These are phyloP conservation scores for Aphis gossypii DNA, from an alignment of 1,140 invertebrate genomes.

Conservation along the genomic window DNA sequence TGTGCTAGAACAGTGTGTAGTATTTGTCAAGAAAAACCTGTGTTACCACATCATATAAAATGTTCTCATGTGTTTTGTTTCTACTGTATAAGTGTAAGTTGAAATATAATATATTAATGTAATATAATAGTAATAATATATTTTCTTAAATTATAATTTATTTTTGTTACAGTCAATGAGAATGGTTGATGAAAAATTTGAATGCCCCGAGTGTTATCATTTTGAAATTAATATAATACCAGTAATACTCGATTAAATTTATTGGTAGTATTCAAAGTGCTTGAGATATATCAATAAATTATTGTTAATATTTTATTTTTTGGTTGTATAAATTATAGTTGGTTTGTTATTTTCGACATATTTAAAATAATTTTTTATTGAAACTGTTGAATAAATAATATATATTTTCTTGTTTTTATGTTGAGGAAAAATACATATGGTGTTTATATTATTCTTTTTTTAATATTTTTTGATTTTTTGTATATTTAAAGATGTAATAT, in stretches of 20 bases:
- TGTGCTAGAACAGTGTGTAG: conserved; percentile 61
- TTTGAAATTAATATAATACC: conserved; percentile 48
- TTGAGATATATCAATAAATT: no score
- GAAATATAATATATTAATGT: not conserved
- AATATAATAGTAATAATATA: not conserved
- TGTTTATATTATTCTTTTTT: no score
- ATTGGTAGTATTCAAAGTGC: no score
- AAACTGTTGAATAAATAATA: no score
- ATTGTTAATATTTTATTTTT: no score
- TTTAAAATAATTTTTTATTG: no score
- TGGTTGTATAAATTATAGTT: no score
- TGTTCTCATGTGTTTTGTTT: conserved; percentile 64
- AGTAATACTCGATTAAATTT: conserved; percentile 39
- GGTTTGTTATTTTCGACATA: no score
- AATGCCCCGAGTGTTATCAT: conserved; percentile 61
- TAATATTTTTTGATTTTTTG: no score
- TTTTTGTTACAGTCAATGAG: conserved; percentile 60
- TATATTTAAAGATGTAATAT: no score
- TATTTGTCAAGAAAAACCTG: conserved; percentile 62
- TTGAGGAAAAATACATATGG: no score
- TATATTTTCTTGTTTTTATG: no score
- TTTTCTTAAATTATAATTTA: conserved; percentile 15
- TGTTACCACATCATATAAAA: conserved; percentile 62
- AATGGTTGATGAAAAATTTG: conserved; percentile 60
- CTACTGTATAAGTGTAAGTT: conserved; percentile 63